phyloP scores from a whole-genome alignment of 1,140 invertebrate species.

The Brachionus koreanus region DNA sequence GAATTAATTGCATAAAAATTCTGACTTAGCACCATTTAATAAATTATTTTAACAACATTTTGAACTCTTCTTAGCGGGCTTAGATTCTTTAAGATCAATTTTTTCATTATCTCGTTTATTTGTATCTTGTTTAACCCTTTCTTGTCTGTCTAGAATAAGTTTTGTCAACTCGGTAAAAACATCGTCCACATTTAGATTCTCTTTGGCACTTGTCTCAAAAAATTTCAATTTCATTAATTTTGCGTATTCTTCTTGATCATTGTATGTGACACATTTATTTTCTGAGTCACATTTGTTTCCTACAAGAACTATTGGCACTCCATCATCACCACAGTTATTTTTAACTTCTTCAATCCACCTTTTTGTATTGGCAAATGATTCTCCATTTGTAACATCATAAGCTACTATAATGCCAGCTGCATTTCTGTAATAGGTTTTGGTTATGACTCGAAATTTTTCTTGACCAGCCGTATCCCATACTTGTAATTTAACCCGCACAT shows the following conservation, averaged over 20 bases:
- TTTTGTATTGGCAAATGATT: constrained; percentile 20
- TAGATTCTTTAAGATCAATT: constrained; percentile 1
- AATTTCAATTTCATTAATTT: constrained; percentile 44
- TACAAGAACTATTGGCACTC: constrained; percentile 36
- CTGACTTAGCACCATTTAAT: neutral
- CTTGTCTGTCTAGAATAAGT: constrained; percentile 26
- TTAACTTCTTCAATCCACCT: constrained; percentile 44
- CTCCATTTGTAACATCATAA: constrained; percentile 94
- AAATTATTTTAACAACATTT: constrained; percentile 22
- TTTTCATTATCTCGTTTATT: constrained; percentile 19
- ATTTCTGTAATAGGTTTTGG: constrained; percentile 79
- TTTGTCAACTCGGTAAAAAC: constrained; percentile 45
- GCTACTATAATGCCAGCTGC: constrained; percentile 98
- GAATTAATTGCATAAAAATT: neutral
- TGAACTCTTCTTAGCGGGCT: neutral
- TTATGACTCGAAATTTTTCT: constrained; percentile 44
- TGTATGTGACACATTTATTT: neutral
- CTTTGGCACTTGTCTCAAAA: constrained; percentile 47
- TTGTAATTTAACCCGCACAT: constrained; percentile 91
- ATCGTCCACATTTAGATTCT: constrained; percentile 47
- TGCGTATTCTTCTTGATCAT: constrained; percentile 59
- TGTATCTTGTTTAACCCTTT: neutral
- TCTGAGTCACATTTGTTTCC: constrained; percentile 43
- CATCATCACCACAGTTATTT: constrained; percentile 43
- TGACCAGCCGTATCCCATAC: constrained; percentile 71